A percentile compares a stretch with the other conserved stretches of the same genome.
phyloP scores from a whole-genome alignment of 2,113 vertebrate genomes.

The Microcebus jonahi region DNA sequence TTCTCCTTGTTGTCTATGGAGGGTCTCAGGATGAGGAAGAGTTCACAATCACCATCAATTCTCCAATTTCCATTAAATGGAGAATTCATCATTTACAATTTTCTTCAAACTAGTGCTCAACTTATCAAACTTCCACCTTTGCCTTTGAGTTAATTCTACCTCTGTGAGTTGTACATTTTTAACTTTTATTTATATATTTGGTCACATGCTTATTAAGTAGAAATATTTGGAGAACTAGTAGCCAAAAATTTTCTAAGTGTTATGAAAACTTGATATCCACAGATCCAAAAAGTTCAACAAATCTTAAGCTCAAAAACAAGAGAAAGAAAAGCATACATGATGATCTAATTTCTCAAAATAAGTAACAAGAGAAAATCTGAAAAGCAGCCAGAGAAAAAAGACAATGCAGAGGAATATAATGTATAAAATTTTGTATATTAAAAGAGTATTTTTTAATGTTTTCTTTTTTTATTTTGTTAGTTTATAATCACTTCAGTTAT shows the following conservation, averaged over 20 bases:
- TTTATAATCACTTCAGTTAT: neutral
- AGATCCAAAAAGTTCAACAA: neutral
- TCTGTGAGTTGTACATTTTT: neutral
- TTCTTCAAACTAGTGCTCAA: conserved; percentile 30
- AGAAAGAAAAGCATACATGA: neutral
- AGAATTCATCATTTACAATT: neutral
- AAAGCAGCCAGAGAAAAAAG: neutral
- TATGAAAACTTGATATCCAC: neutral
- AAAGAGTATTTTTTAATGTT: neutral
- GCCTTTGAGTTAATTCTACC: neutral
- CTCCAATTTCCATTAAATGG: neutral
- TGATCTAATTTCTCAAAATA: neutral
- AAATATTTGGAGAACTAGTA: neutral
- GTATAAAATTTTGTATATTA: neutral
- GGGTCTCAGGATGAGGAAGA: neutral
- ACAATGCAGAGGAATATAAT: neutral
- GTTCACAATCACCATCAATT: neutral
- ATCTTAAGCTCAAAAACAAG: neutral
- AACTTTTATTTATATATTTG: neutral
- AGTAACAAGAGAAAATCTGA: neutral
- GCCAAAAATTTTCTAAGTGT: neutral
- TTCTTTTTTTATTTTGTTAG: neutral
- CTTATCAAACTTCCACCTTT: neutral
- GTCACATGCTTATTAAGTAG: neutral
- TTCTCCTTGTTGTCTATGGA: neutral